Conservation (phyloP, 2,113 vertebrate species). For the Crotalus tigris region DNA sequence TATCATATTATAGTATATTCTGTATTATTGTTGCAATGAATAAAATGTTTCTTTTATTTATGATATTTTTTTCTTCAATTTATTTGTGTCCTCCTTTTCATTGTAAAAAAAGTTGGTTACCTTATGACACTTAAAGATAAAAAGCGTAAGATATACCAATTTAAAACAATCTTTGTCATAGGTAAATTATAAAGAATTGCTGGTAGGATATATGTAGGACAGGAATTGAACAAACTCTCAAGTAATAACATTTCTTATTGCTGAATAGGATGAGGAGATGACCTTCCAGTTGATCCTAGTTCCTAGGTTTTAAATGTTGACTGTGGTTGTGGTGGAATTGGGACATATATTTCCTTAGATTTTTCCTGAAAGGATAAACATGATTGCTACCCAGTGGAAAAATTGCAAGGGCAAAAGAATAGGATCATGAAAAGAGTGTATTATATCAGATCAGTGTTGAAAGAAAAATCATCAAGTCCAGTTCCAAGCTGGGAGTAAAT, state of each 20-base stretch:
- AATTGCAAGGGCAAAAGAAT: background rate
- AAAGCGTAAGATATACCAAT: background rate
- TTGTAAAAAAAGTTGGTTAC: no score
- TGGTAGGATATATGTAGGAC: background rate
- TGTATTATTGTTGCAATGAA: no score
- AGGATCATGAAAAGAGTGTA: background rate
- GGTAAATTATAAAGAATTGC: background rate
- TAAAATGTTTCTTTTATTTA: no score
- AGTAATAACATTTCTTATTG: background rate
- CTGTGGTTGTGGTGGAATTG: background rate
- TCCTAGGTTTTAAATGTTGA: background rate
- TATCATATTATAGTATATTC: no score
- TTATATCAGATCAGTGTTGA: background rate
- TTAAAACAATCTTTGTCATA: background rate
- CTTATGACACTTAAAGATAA: background rate
- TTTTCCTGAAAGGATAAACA: background rate
- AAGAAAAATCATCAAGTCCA: no score
- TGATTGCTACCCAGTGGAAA: background rate
- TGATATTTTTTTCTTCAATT: no score
- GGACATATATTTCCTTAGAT: background rate
- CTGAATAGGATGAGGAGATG: background rate
- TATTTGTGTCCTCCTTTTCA: no score
- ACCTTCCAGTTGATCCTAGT: background rate
- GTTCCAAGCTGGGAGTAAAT: no score
- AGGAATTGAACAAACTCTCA: background rate